Base-by-base conservation (phyloP, 1,140 invertebrate genomes). In the Parapsyche elsis region DNA sequence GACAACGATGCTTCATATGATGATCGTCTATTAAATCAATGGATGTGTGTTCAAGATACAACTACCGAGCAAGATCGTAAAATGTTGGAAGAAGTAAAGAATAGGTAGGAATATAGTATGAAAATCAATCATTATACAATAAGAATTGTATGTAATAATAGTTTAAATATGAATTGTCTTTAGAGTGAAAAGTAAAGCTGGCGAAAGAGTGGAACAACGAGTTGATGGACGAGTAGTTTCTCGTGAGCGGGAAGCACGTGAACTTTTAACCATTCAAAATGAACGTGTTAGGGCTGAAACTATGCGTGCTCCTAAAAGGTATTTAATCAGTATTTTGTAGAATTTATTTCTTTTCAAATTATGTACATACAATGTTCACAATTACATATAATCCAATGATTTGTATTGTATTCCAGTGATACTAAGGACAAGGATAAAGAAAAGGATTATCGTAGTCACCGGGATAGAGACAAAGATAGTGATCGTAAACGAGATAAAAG, bases 41-140 rank as follows among this genome's bases (percentile, higher is more conserved):
- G 91, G 91, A 92, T 92, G 88, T 90, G 90, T 1, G 86, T 90
- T 59, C 86, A 90, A 12, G 88, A 90, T 83, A 86, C 87, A 5
- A 88, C 90, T n/a, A 88, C 89, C 75, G 90, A 91, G 0, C 90
- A 88, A 74, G 92, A 91, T 81, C 87, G 91, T 83, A 88, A 91
- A 71, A 84, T 93, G 26, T 84, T 93, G 0, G 91, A 92, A 71
- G 89, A 88, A 59, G 86, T 93, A 9, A 93, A 92, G 81, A 90
- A 89, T 59, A 75, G 82, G 82, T 80, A 71, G n/a, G 23, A 76
- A 61, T 24, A 38, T 73, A 73, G 10, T 2, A 5, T 53, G 2
- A 53, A 53, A 14, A 53, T 38, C 38, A 23, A 16, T 46, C 2
- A 5, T 73, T 45, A 46, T 1, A 46, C 16, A 49, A 10, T 12